Evolutionary conservation across 2,113 vertebrate species (phyloP).

Genomic region (Scortum barcoo): DNA sequence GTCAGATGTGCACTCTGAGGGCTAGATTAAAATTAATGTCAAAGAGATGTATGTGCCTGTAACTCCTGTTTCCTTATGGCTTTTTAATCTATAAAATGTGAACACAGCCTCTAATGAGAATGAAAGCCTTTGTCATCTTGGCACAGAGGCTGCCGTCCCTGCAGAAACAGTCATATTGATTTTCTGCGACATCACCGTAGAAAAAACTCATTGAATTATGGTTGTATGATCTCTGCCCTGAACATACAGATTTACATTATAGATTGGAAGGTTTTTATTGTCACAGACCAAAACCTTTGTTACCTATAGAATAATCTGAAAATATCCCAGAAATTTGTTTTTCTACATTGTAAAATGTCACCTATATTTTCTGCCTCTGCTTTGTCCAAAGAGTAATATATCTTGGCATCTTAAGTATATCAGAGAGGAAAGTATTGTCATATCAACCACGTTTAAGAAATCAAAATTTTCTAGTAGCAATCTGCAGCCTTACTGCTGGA

Average conservation of each 20-base stretch:
- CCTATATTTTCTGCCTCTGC: background rate
- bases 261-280: background rate
- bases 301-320: background rate
- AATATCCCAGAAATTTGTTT: background rate
- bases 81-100: slow-evolving; percentile 44
- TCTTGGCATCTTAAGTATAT: background rate
- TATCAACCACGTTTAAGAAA: no score
- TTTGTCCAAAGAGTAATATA: background rate
- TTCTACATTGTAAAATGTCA: no score
- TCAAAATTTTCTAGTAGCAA: no score
- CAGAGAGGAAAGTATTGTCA: background rate
- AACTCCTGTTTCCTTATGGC: slow-evolving; percentile 5
- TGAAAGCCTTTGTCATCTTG: slow-evolving; percentile 23
- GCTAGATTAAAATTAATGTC: slow-evolving; percentile 20
- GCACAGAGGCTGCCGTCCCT: slow-evolving; percentile 12
- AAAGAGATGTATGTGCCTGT: slow-evolving; percentile 35
- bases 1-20: slow-evolving; percentile 29
- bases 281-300: background rate
- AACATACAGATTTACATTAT: slow-evolving; percentile 15
- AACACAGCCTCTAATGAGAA: slow-evolving; percentile 46
- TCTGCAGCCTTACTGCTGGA: no score
- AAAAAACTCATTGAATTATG: slow-evolving; percentile 34
- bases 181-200: slow-evolving; percentile 28
- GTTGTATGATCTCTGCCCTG: background rate
- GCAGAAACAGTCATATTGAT: slow-evolving; percentile 47